phyloP scores from a whole-genome alignment of 2,113 vertebrate species.

The Podarcis raffonei region DNA sequence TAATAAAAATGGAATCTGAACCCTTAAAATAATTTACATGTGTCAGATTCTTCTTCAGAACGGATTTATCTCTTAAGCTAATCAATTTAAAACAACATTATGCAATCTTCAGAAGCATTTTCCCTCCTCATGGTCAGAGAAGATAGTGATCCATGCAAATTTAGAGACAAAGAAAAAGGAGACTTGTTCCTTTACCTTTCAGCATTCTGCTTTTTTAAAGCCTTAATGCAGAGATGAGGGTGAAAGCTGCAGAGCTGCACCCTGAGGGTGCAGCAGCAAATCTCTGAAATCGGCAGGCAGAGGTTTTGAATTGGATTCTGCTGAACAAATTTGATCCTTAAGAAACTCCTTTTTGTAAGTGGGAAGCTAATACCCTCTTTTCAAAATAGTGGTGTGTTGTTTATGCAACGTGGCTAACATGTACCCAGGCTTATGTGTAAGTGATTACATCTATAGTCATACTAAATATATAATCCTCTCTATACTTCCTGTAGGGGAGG shows the following conservation, averaged over 20 bases:
- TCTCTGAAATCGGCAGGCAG: conserved; percentile 31
- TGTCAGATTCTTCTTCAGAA: neutral
- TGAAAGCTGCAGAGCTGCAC: accelerated
- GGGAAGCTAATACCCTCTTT: neutral
- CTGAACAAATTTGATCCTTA: conserved; percentile 27
- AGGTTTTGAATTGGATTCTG: conserved; percentile 29
- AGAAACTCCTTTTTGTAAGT: neutral
- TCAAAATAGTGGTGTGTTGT: neutral
- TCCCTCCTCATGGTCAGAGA: neutral
- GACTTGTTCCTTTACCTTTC: neutral
- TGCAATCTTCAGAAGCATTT: neutral
- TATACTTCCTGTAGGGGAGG: neutral
- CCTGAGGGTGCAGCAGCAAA: conserved; percentile 10
- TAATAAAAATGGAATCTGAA: neutral
- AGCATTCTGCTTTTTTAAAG: conserved; percentile 1
- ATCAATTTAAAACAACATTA: neutral
- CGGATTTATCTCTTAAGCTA: neutral
- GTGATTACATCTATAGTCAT: neutral
- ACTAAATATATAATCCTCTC: neutral
- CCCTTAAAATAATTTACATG: neutral
- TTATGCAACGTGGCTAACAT: neutral
- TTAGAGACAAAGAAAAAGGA: neutral
- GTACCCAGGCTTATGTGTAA: accelerated
- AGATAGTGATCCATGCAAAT: neutral
- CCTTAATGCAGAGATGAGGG: conserved; percentile 20